These are phyloP conservation scores for Euglossa dilemma DNA, from an alignment of 1,140 invertebrate genomes.

Conservation along the genomic window DNA sequence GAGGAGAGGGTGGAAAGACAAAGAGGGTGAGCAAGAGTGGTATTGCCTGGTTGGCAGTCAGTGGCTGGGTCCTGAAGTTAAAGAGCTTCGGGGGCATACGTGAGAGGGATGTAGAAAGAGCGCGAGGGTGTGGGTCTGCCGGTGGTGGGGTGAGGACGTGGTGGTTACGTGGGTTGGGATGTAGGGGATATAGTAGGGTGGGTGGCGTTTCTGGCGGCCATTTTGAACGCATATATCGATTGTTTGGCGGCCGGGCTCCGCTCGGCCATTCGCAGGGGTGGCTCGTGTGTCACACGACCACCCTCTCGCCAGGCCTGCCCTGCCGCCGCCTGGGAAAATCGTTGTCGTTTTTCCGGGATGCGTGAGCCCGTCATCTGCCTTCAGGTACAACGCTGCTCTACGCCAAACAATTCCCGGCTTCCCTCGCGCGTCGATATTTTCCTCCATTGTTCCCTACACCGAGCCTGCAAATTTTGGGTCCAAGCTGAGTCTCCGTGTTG, in stretches of 20 bases:
- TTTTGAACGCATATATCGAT: slow-evolving; percentile 84
- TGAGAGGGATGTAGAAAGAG: slow-evolving; percentile 76
- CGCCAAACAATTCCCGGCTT: slow-evolving; percentile 3
- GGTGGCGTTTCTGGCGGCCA: slow-evolving; percentile 82
- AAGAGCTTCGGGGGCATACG: slow-evolving; percentile 82
- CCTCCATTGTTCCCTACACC: not conserved
- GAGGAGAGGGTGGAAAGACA: slow-evolving; percentile 47
- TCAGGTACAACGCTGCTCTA: not conserved
- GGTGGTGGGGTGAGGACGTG: slow-evolving; percentile 47
- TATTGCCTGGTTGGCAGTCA: slow-evolving; percentile 76
- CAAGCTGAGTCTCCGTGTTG: too few relatives aligned
- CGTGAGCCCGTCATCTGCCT: slow-evolving; percentile 33
- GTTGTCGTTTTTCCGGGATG: slow-evolving; percentile 43
- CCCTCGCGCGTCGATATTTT: not conserved
- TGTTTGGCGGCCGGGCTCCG: slow-evolving; percentile 82
- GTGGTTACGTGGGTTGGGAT: slow-evolving; percentile 59
- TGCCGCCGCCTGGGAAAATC: slow-evolving; percentile 31
- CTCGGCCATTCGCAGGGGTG: slow-evolving; percentile 80
- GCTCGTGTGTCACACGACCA: slow-evolving; percentile 71
- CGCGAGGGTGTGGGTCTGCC: slow-evolving; percentile 47
- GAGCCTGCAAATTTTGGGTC: not conserved
- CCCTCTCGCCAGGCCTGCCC: slow-evolving; percentile 41
- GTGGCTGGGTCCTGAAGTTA: slow-evolving; percentile 79
- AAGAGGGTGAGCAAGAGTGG: slow-evolving; percentile 54
- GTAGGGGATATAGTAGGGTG: slow-evolving; percentile 72